phyloP scores from a whole-genome alignment of 2,113 vertebrate genomes.

The Platysternon megacephalum region DNA sequence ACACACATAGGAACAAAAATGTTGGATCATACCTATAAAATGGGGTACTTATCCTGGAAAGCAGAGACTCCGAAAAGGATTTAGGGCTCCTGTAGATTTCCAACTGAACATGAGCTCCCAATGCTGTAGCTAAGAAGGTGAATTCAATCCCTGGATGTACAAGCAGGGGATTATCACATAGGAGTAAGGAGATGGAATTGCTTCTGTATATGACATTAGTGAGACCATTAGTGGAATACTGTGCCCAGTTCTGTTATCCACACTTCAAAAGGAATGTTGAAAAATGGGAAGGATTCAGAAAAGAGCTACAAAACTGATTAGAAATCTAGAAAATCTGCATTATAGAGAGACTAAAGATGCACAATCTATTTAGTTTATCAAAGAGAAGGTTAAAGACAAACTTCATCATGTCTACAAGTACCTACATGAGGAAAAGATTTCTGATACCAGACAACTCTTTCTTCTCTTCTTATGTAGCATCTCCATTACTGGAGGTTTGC shows the following conservation, averaged over 20 bases:
- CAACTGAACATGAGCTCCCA: neutral
- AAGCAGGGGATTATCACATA: neutral
- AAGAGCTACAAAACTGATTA: neutral
- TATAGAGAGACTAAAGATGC: constrained; percentile 30
- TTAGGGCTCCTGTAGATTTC: neutral
- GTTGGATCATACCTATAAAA: neutral
- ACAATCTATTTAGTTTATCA: constrained; percentile 6
- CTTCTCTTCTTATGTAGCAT: neutral
- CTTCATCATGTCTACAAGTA: neutral
- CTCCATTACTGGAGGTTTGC: neutral
- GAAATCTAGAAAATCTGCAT: neutral
- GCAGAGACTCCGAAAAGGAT: neutral
- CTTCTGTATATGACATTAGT: neutral
- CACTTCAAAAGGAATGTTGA: neutral
- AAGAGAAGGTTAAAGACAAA: constrained; percentile 19
- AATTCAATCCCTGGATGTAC: neutral
- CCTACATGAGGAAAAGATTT: neutral
- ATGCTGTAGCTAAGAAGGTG: neutral
- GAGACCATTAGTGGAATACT: neutral
- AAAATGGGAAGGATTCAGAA: neutral
- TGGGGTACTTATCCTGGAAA: neutral
- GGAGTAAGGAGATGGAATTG: neutral
- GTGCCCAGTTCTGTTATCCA: neutral
- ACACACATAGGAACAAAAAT: neutral
- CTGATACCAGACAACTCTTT: neutral